Evolutionary conservation across 2,797 vertebrate species (phyloP).

Genomic region (Cheirogaleus major): DNA sequence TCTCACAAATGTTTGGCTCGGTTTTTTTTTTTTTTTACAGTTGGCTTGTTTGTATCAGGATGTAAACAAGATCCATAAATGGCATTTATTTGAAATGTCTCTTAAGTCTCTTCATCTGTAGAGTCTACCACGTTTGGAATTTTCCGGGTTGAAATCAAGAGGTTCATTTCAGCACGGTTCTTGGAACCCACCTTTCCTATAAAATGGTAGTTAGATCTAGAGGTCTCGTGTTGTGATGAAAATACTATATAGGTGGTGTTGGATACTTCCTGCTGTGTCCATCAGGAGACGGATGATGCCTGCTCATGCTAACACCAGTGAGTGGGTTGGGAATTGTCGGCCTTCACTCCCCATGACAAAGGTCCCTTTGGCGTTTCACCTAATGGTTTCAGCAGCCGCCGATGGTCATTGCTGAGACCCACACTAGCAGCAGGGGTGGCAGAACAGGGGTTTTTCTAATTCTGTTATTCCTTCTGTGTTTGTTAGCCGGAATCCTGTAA

Average conservation of each 20-base stretch:
- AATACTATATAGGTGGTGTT: accelerated
- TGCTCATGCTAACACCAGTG: background rate
- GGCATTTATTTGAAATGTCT: background rate
- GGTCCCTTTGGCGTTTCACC: background rate
- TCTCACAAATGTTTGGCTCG: background rate
- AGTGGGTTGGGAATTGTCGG: background rate
- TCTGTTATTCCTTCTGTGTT: background rate
- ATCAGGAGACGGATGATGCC: background rate
- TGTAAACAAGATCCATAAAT: background rate
- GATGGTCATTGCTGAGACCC: background rate
- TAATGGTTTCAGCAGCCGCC: background rate
- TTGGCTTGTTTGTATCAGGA: background rate
- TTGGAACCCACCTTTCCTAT: background rate
- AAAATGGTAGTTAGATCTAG: background rate
- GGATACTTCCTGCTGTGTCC: background rate
- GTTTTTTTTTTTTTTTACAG: background rate
- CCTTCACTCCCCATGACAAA: background rate
- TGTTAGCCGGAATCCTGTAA: background rate
- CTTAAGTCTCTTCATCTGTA: background rate
- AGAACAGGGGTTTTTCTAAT: background rate
- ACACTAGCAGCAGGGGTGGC: accelerated
- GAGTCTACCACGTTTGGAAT: background rate
- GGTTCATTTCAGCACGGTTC: background rate
- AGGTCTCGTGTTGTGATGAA: background rate
- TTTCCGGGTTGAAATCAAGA: background rate